phyloP scores from a whole-genome alignment of 2,113 vertebrate genomes.

The Natator depressus region DNA sequence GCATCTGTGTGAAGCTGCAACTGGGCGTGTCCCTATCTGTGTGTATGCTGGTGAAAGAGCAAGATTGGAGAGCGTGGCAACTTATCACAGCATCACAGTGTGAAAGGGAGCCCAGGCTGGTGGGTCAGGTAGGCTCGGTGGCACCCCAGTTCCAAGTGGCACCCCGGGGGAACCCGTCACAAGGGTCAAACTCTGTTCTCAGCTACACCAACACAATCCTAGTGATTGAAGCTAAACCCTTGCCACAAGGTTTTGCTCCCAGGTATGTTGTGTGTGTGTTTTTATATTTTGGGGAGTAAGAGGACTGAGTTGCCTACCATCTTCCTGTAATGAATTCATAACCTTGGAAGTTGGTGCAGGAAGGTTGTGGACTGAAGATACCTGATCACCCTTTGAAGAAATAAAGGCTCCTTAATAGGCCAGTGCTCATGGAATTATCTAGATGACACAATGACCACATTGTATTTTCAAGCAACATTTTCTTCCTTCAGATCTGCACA shows the following conservation, averaged over 20 bases:
- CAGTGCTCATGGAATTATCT: neutral
- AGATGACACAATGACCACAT: neutral
- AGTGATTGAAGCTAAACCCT: neutral
- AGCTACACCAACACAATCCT: fast-evolving
- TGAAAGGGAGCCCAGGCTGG: no score
- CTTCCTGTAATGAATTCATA: neutral
- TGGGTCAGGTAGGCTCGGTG: no score
- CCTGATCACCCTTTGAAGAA: neutral
- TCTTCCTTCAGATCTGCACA: neutral
- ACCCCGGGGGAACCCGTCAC: no score
- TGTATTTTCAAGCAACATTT: neutral
- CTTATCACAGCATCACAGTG: no score
- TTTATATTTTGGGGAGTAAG: neutral
- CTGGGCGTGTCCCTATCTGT: no score
- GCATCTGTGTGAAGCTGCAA: no score
- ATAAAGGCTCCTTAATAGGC: neutral
- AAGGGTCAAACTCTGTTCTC: neutral
- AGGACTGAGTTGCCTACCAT: neutral
- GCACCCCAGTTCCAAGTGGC: no score
- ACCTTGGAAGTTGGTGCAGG: neutral
- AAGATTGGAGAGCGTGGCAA: no score
- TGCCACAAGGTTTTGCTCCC: neutral
- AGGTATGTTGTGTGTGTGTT: neutral
- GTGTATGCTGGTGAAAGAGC: no score
- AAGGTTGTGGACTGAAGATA: neutral